Evolutionary conservation across 2,113 vertebrate genomes (phyloP).

Genomic region (Hippoglossus stenolepis): DNA sequence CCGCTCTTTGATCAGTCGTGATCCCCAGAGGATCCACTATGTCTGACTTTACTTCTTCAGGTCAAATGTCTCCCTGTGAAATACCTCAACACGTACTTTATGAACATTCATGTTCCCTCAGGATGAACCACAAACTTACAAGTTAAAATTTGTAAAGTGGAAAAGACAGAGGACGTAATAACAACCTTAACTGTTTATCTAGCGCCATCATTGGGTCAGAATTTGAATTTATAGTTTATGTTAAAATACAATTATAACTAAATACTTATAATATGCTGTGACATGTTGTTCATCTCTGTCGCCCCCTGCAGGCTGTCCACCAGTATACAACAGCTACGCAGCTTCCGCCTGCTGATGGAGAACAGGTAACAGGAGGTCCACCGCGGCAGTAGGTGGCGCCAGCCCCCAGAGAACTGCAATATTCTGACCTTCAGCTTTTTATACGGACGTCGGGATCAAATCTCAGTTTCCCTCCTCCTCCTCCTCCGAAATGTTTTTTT

Average conservation of each 20-base stretch:
- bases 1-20: background rate
- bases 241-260: too few species aligned
- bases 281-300: background rate
- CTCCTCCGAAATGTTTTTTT: background rate
- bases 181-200: too few species aligned
- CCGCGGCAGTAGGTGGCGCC: constrained; percentile 51
- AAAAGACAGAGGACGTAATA: too few species aligned
- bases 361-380: constrained; percentile 87
- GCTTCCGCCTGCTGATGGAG: constrained; percentile 90
- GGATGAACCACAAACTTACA: too few species aligned
- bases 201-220: too few species aligned
- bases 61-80: too few species aligned
- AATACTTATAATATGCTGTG: background rate
- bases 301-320: constrained; percentile 88
- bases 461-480: background rate
- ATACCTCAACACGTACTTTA: too few species aligned
- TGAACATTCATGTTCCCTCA: too few species aligned
- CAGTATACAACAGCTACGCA: constrained; percentile 93
- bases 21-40: too few species aligned
- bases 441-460: constrained; percentile 66
- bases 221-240: too few species aligned
- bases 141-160: too few species aligned
- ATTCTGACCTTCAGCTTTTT: constrained; percentile 63
- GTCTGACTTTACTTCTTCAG: background rate
- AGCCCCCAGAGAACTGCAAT: constrained; percentile 62